A percentile compares a stretch with the other conserved stretches of the same genome.
These are phyloP conservation scores for Flexamia atlantica DNA, from an alignment of 2,888 invertebrate species.

Conservation along the genomic window DNA sequence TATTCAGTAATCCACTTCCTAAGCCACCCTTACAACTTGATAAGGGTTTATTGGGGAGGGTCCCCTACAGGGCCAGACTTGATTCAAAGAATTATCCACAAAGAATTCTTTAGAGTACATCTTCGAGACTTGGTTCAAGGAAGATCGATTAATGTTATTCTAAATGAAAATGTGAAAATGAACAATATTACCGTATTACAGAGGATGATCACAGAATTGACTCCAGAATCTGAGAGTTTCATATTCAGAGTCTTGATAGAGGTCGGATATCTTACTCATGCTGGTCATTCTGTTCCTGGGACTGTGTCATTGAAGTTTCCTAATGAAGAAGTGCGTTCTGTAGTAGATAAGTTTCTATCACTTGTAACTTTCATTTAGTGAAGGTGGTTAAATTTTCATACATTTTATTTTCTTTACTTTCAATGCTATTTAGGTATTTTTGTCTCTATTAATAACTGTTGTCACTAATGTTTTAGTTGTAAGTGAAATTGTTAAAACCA, in stretches of 20 bases:
- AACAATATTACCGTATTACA: not conserved
- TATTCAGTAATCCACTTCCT: conserved; percentile 1
- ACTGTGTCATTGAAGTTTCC: conserved; percentile 24
- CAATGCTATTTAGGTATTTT: too few relatives aligned
- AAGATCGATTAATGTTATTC: not conserved
- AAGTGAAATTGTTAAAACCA: too few relatives aligned
- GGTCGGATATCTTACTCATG: not conserved
- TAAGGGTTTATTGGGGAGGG: conserved; percentile 1
- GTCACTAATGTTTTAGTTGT: too few relatives aligned
- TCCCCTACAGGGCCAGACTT: conserved; percentile 23
- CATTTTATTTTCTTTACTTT: too few relatives aligned
- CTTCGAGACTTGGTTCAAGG: not conserved
- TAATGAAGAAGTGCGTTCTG: conserved; percentile 16
- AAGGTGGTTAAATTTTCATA: not conserved
- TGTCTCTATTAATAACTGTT: too few relatives aligned
- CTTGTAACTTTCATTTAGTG: conserved; percentile 11
- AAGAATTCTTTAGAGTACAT: not conserved
- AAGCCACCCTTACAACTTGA: not conserved
- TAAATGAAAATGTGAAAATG: not conserved
- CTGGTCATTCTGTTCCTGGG: not conserved
- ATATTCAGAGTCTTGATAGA: conserved; percentile 1
- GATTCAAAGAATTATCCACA: not conserved
- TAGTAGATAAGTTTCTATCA: not conserved
- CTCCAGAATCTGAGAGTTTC: conserved; percentile 9
- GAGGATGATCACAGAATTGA: not conserved